A percentile compares a stretch with the other conserved stretches of the same genome.
These are phyloP conservation scores for Amazona vittata DNA, from an alignment of 2,113 vertebrate species.

Conservation along the genomic window DNA sequence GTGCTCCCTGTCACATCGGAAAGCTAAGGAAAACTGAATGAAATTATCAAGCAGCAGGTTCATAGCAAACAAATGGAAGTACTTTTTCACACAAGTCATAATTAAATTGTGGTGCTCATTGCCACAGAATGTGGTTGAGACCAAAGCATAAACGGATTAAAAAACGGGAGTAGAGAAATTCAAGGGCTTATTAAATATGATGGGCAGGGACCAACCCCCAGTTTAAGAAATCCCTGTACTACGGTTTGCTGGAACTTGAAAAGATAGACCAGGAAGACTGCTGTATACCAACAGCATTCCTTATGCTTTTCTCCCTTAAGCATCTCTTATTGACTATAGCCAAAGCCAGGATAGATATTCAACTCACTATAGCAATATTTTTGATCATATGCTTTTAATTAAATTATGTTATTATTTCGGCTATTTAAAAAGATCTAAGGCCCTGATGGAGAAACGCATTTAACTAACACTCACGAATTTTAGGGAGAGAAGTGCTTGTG, in stretches of 20 bases:
- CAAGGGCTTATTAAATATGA: background rate
- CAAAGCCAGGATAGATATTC: conserved; percentile 24
- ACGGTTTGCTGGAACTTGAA: background rate
- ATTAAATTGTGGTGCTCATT: background rate
- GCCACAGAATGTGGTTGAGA: background rate
- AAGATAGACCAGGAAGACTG: background rate
- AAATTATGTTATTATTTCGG: conserved; percentile 44
- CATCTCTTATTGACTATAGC: background rate
- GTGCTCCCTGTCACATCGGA: background rate
- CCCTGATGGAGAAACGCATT: background rate
- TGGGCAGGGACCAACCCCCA: background rate
- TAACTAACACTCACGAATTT: background rate
- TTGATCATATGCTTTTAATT: conserved; percentile 17
- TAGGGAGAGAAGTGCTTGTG: background rate
- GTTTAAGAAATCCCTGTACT: background rate
- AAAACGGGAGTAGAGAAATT: background rate
- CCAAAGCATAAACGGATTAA: background rate
- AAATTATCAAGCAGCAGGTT: conserved; percentile 5
- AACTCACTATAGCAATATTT: conserved; percentile 39
- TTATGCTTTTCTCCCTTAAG: background rate
- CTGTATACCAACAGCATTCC: background rate
- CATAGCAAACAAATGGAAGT: conserved; percentile 3
- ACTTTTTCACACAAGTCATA: background rate
- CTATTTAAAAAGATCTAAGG: background rate
- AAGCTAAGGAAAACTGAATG: background rate